These are phyloP conservation scores for Gastrophysa polygoni DNA, from an alignment of 2,888 invertebrate genomes.

Conservation along the genomic window DNA sequence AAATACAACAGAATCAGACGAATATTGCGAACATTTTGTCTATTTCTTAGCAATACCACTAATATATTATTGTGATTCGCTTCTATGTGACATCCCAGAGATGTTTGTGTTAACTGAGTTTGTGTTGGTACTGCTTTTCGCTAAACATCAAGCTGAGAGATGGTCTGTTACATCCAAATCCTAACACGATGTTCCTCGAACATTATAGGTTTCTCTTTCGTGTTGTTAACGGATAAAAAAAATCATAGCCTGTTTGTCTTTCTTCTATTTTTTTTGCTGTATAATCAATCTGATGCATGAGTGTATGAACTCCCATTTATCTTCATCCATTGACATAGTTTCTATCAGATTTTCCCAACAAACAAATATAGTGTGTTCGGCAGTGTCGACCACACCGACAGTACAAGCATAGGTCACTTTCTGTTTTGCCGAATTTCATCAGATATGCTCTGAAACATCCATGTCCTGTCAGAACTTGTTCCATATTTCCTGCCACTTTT, in stretches of 20 bases:
- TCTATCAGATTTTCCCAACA: background rate
- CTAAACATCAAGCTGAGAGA: background rate
- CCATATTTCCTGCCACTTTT: too few species aligned
- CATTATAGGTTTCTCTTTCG: too few species aligned
- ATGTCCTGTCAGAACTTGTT: constrained; percentile 17
- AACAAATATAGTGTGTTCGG: background rate
- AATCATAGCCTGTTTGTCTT: background rate
- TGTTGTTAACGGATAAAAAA: too few species aligned
- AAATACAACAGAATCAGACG: too few species aligned
- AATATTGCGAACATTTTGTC: too few species aligned
- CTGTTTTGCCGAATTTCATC: background rate
- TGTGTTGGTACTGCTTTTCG: background rate
- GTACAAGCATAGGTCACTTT: background rate
- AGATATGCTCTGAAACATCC: constrained; percentile 18
- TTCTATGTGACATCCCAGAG: too few species aligned
- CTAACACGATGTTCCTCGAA: too few species aligned
- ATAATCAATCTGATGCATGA: background rate
- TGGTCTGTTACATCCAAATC: background rate
- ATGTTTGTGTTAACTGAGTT: too few species aligned
- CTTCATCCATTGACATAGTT: background rate
- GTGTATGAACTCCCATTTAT: background rate
- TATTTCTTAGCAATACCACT: too few species aligned
- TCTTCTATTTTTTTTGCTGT: background rate
- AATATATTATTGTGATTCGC: too few species aligned
- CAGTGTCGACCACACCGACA: background rate